Evolutionary conservation across 2,113 vertebrate genomes (phyloP), one percentile per base, ranked within the genome.

Genomic region (Chamaea fasciata): DNA sequence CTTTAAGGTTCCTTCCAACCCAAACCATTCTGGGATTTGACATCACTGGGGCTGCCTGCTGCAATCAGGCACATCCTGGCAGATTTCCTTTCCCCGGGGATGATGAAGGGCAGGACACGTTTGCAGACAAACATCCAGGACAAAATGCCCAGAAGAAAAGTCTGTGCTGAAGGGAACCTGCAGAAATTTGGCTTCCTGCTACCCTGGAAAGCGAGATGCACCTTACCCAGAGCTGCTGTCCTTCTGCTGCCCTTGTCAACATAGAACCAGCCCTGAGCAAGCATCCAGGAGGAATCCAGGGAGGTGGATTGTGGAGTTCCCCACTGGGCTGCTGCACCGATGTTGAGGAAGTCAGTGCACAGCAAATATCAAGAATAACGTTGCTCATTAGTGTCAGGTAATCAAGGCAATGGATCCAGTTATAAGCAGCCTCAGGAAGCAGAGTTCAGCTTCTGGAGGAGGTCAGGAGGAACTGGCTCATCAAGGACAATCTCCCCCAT

Each of bases 191-290:
- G n/a, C 17, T 47, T 41, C 63, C 21, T 39, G 35, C 13, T 24
- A 5, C 41, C 16, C 23, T 62, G 49, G 42, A 6, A 28, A 33
- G 21, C 0, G 28, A 60, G 50, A 7, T 5, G 11, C 9, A 3
- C 10, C 19, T 63, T 11, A 20, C 24, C 15, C 22, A 33, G 47
- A 73, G 50, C 46, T 56, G 39, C 79, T 56, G 11, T 15, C 41
- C 53, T 47, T 42, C 33, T 23, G 49, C 55, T 24, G 16, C 21
- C 57, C 31, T 16, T 9, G 15, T 23, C n/a, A 44, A 2, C 0
- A 2, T 0, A 21, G 23, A 71, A 8, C 16, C 35, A 87, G 53
- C 31, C 53, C 68, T 20, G 41, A 28, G 13, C 0, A 9, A 69
- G 14, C 37, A 33, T 1, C 56, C 52, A 41, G 71, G 67, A 79